phyloP scores from a whole-genome alignment of 1,140 invertebrate genomes.

The Euborellia annulipes region DNA sequence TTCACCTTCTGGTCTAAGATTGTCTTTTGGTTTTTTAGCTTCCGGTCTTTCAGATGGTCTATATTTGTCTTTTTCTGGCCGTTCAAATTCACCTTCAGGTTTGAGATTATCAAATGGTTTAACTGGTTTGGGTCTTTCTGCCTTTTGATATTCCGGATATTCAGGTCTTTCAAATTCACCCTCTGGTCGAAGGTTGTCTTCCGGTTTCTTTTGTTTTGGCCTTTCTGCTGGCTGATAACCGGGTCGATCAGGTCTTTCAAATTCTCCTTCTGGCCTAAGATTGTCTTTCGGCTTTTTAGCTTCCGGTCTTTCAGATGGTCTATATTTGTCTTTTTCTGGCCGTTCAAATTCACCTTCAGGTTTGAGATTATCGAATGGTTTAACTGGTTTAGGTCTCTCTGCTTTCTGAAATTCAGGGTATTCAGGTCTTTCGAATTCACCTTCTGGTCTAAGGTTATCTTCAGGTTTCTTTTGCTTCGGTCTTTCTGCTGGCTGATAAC shows the following conservation, averaged over 20 bases:
- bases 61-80: conserved; percentile 23
- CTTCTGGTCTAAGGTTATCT: conserved; percentile 32
- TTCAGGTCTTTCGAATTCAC: conserved; percentile 30
- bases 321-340: conserved; percentile 15
- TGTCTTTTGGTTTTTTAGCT: conserved; percentile 14
- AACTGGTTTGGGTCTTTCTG: conserved; percentile 24
- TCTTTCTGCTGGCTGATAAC: conserved; percentile 5
- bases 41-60: conserved; percentile 32
- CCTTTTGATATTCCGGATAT: conserved; percentile 3
- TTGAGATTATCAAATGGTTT: conserved; percentile 40
- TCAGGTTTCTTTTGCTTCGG: conserved; percentile 18
- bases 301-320: conserved; percentile 24
- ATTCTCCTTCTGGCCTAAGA: conserved; percentile 26
- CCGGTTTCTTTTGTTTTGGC: conserved; percentile 20
- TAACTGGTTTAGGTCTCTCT: conserved; percentile 14
- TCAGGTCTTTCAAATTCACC: conserved; percentile 31
- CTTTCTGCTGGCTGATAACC: conserved; percentile 15
- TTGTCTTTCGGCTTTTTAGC: conserved; percentile 24
- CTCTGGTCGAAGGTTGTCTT: conserved; percentile 38
- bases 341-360: conserved; percentile 29
- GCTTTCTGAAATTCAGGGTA: conserved; percentile 12
- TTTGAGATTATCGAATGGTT: conserved; percentile 25
- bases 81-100: conserved; percentile 38
- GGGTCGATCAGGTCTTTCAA: conserved; percentile 16
- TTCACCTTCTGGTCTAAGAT: conserved; percentile 19